A percentile compares a stretch with the other conserved stretches of the same genome.
These are phyloP conservation scores for Chelmon rostratus DNA, from an alignment of 2,797 vertebrate genomes.

Conservation along the genomic window DNA sequence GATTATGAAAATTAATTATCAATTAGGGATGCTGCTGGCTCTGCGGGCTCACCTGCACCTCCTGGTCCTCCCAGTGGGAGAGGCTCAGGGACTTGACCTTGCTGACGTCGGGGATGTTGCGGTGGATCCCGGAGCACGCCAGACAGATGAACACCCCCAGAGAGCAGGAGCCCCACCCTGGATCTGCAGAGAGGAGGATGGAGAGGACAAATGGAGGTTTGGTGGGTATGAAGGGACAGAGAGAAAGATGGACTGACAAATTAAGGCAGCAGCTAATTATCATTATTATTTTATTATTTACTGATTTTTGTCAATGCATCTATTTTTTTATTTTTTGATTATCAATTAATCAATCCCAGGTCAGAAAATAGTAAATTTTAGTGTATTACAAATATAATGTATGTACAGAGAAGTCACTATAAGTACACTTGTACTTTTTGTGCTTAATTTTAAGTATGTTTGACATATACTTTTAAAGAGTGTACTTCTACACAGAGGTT, in stretches of 20 bases:
- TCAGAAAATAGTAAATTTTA: too few relatives aligned
- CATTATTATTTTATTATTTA: background rate
- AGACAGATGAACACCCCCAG: conserved; percentile 96
- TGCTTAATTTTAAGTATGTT: too few relatives aligned
- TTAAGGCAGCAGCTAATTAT: background rate
- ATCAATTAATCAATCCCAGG: too few relatives aligned
- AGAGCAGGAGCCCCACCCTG: conserved; percentile 93
- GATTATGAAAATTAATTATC: too few relatives aligned
- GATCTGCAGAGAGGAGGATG: conserved; percentile 82
- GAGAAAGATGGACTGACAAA: background rate
- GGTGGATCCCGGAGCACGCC: conserved; percentile 94
- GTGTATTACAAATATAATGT: too few relatives aligned
- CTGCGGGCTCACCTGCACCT: conserved; percentile 93
- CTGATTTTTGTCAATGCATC: background rate
- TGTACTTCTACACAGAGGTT: too few relatives aligned
- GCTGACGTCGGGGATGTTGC: conserved; percentile 91
- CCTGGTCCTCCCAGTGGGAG: conserved; percentile 93
- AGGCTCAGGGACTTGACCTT: conserved; percentile 94
- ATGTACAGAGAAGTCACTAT: too few relatives aligned
- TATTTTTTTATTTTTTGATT: background rate
- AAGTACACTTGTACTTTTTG: too few relatives aligned
- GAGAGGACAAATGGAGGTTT: background rate
- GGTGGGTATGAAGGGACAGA: too few relatives aligned
- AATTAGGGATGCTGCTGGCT: too few relatives aligned
- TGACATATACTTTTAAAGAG: too few relatives aligned